A percentile compares a stretch with the other conserved stretches of the same genome.
Evolutionary conservation across 2,888 invertebrate species (phyloP).

Genomic region (Ormyrus labotus): DNA sequence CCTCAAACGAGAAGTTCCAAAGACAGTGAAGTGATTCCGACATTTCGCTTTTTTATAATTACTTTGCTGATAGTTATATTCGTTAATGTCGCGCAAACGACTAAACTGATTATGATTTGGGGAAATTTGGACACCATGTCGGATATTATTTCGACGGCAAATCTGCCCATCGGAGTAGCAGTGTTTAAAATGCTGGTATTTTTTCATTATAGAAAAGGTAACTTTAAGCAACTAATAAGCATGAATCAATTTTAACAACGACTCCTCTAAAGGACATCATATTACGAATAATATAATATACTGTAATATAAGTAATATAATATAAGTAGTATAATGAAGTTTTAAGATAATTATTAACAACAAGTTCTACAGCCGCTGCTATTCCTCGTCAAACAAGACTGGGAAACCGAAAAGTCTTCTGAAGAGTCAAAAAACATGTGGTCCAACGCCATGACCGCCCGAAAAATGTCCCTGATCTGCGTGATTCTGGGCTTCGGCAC

Average conservation of each 20-base stretch:
- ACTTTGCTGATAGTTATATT: conserved; percentile 16
- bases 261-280: too few relatives aligned
- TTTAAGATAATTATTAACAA: too few relatives aligned
- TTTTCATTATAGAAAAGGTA: conserved; percentile 47
- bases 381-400: neutral
- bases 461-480: conserved; percentile 27
- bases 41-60: too few relatives aligned
- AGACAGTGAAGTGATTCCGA: too few relatives aligned
- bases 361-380: too few relatives aligned
- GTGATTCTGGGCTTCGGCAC: neutral
- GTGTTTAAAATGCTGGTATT: conserved; percentile 49
- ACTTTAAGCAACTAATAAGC: neutral
- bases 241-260: too few relatives aligned
- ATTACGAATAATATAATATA: too few relatives aligned
- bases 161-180: conserved; percentile 40
- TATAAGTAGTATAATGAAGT: too few relatives aligned
- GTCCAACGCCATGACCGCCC: conserved; percentile 4
- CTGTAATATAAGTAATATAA: too few relatives aligned
- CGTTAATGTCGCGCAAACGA: conserved; percentile 49
- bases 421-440: conserved; percentile 26
- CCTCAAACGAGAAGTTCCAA: too few relatives aligned
- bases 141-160: conserved; percentile 51
- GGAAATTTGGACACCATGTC: conserved; percentile 45
- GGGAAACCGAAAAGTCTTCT: neutral
- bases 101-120: conserved; percentile 48